A percentile compares a stretch with the other conserved stretches of the same genome.
These are phyloP conservation scores for Herpetotheres cachinnans DNA, from an alignment of 2,113 vertebrate genomes.

Conservation along the genomic window DNA sequence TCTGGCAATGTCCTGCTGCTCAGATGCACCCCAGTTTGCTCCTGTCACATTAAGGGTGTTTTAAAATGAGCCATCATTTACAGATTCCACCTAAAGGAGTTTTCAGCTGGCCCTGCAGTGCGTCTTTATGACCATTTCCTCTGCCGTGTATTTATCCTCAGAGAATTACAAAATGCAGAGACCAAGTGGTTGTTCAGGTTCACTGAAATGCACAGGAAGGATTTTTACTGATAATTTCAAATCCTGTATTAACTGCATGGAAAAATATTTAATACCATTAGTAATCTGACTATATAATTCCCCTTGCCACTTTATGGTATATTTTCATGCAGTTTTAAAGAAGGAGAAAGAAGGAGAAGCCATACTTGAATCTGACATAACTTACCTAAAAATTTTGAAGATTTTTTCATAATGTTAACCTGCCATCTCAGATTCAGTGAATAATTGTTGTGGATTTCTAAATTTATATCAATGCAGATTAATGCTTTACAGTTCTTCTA, in stretches of 20 bases:
- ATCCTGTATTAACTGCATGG: neutral
- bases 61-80: neutral
- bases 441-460: neutral
- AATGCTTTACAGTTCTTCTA: neutral
- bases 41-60: neutral
- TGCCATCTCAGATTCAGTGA: neutral
- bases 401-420: neutral
- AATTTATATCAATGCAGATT: neutral
- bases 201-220: conserved; percentile 22
- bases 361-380: neutral
- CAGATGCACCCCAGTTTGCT: neutral
- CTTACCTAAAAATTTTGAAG: neutral
- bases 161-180: conserved; percentile 13
- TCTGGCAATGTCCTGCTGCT: neutral
- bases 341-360: neutral
- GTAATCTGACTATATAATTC: neutral
- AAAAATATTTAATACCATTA: neutral
- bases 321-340: neutral
- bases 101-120: neutral
- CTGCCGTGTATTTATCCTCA: neutral
- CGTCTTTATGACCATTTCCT: neutral
- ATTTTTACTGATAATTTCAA: conserved; percentile 31
- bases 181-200: conserved; percentile 14
- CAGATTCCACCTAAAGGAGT: neutral
- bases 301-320: neutral